phyloP scores from a whole-genome alignment of 2,797 vertebrate species.

The Poecile montanus region DNA sequence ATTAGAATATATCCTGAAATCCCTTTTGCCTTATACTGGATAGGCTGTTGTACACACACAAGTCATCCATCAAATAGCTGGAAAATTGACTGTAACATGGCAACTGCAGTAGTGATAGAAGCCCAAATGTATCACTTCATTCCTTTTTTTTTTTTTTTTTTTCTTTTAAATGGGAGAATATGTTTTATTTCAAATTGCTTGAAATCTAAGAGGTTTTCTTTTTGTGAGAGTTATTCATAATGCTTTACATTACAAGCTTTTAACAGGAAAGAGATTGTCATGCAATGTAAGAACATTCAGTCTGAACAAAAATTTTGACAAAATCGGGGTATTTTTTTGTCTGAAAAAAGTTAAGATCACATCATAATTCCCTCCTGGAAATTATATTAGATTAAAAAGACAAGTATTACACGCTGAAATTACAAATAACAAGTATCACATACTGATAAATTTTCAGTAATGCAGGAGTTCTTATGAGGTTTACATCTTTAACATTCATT shows the following conservation, averaged over 20 bases:
- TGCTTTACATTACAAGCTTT: constrained; percentile 41
- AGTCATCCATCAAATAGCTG: constrained; percentile 83
- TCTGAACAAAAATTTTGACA: constrained; percentile 83
- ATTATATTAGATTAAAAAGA: constrained; percentile 71
- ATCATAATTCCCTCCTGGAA: constrained; percentile 75
- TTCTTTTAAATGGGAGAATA: background rate
- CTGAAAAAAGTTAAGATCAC: constrained; percentile 83
- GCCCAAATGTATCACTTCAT: constrained; percentile 49
- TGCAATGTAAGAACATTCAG: constrained; percentile 73
- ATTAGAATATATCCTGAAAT: constrained; percentile 74
- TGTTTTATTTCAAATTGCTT: constrained; percentile 63
- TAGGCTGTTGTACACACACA: constrained; percentile 72
- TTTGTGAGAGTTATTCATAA: constrained; percentile 65
- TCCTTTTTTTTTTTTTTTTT: background rate
- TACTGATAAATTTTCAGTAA: constrained; percentile 23
- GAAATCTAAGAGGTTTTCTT: constrained; percentile 38
- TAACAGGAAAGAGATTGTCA: constrained; percentile 68
- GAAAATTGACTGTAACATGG: constrained; percentile 55
- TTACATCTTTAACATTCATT: background rate
- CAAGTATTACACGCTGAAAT: background rate
- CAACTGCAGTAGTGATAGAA: constrained; percentile 21
- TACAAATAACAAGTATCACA: background rate
- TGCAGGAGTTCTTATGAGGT: constrained; percentile 10
- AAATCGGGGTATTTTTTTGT: constrained; percentile 69
- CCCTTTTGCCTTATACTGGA: constrained; percentile 79